Base-by-base conservation (phyloP, 2,797 vertebrate genomes). In the Eremophila alpestris region DNA sequence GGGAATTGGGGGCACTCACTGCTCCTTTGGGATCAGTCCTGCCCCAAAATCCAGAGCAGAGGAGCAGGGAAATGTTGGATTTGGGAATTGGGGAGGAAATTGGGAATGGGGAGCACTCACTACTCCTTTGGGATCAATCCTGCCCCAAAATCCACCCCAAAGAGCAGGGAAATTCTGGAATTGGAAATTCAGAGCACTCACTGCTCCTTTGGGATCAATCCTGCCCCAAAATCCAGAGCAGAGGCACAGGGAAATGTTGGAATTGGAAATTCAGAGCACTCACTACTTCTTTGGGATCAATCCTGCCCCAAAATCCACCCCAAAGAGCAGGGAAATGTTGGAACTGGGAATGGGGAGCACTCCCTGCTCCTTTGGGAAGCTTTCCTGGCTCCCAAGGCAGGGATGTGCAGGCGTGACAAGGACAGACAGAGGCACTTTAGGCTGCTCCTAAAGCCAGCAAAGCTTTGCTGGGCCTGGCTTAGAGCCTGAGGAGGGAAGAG, bases 341-440 rank as follows among this genome's bases (percentile, higher is more conserved):
- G 40, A 16, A 23, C 16, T 18, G 2, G 41, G 54, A 21, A 62
- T 0, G 80, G 59, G 6, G 6, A 41, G 23, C 26, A 41, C 51
- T 59, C 62, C 16, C 11, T 68, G 7, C 71, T 89, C 45, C 79
- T 19, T 1, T 5, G 32, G 32, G 41, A 41, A 21, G 18, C 2
- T 27, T 7, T 89, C 24, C 56, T 36, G 20, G 17, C 41, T 6
- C 15, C 58, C 51, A 29, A 30, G 51, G 6, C 40, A 7, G 2
- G n/a, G 55, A 24, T 8, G 32, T 4, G 51, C 69, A 71, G 69
- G 5, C 13, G 54, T 6, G 36, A 22, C 40, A 34, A 21, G 63
- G 77, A 65, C 26, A 55, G n/a, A 14, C 4, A 45, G 6, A 94
- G 94, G 93, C 91, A 91, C 87, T 91, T 93, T 60, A 63, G 78